Conservation (phyloP, 2,797 vertebrate genomes). For the Cryptoblepharus egeriae region DNA sequence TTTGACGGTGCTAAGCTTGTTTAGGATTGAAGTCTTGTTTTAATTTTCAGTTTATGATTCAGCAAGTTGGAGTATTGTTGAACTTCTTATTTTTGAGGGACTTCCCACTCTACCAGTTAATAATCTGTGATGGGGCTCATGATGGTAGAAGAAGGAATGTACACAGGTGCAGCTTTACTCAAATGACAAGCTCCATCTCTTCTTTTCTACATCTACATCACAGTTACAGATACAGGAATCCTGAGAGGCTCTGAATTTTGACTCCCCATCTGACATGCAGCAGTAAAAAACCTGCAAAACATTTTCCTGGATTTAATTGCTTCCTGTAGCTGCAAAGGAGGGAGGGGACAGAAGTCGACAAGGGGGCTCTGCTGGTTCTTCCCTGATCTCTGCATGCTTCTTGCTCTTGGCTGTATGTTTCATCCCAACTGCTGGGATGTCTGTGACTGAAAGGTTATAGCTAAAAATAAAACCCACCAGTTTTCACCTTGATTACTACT, state of each 20-base stretch:
- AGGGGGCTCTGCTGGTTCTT: background rate
- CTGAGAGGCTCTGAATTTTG: background rate
- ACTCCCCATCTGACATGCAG: background rate
- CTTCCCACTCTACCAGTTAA: too few relatives aligned
- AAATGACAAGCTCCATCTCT: background rate
- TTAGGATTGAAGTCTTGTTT: too few relatives aligned
- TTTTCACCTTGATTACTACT: slow-evolving; percentile 9
- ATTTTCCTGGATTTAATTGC: background rate
- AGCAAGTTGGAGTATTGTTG: too few relatives aligned
- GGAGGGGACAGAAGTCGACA: background rate
- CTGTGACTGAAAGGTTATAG: background rate
- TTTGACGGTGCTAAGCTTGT: too few relatives aligned
- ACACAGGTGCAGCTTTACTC: background rate
- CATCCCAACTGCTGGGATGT: slow-evolving; percentile 1
- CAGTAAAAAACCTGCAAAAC: background rate
- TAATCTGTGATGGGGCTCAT: background rate
- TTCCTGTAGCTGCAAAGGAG: background rate
- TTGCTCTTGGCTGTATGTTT: background rate
- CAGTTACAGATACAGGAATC: background rate
- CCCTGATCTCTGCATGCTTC: background rate
- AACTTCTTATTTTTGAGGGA: too few relatives aligned
- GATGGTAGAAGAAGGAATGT: background rate
- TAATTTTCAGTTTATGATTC: too few relatives aligned
- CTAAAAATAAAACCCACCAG: background rate
- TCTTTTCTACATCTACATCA: background rate